These are phyloP conservation scores for Thinocorus orbignyianus DNA, from an alignment of 2,113 vertebrate species.

Conservation along the genomic window DNA sequence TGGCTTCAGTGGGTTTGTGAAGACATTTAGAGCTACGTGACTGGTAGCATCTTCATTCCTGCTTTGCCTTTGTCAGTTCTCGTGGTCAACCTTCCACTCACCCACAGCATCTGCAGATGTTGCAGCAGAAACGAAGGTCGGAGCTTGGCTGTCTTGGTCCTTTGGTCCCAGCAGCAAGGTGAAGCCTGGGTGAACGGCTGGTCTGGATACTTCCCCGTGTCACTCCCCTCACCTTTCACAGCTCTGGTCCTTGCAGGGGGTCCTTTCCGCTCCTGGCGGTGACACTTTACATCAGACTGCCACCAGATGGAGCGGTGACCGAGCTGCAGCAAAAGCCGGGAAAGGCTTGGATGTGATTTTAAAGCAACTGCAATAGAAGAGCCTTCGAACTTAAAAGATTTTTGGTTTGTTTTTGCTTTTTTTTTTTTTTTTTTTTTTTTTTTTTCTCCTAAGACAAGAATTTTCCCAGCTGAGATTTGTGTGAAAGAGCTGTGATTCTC, in stretches of 20 bases:
- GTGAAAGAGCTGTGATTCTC: not conserved
- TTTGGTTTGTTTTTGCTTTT: too few species aligned
- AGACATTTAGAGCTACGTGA: rapidly evolving
- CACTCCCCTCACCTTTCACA: rapidly evolving
- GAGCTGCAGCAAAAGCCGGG: not conserved
- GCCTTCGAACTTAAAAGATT: rapidly evolving
- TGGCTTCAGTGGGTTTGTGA: rapidly evolving
- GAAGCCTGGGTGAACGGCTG: rapidly evolving
- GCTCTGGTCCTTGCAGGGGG: not conserved
- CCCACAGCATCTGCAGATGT: rapidly evolving
- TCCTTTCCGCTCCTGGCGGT: not conserved
- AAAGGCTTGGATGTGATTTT: not conserved
- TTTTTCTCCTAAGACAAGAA: not conserved
- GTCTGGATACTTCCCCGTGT: not conserved
- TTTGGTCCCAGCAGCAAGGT: not conserved
- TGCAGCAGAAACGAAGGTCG: rapidly evolving
- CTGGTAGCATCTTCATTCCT: rapidly evolving
- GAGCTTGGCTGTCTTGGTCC: not conserved
- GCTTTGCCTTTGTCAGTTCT: not conserved
- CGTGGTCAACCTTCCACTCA: rapidly evolving
- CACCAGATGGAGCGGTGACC: conserved; percentile 34
- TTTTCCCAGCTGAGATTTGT: not conserved
- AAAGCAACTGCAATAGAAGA: not conserved
- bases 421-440: too few species aligned
- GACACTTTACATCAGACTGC: not conserved